phyloP scores from a whole-genome alignment of 2,888 invertebrate species.

The Ferrisia virgata region DNA sequence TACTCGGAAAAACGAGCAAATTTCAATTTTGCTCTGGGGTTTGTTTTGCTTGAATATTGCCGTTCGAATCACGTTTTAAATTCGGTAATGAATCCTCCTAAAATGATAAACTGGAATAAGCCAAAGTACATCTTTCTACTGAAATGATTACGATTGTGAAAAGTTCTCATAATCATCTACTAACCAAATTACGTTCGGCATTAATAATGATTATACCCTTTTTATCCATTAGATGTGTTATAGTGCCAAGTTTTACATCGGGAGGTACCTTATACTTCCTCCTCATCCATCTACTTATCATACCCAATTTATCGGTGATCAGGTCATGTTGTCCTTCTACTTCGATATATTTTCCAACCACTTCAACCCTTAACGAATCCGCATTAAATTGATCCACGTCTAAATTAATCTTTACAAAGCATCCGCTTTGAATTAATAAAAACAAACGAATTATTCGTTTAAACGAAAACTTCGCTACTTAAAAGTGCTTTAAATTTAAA shows the following conservation, averaged over 20 bases:
- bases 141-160: not conserved
- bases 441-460: not conserved
- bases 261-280: conserved; percentile 29
- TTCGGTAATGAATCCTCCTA: not conserved
- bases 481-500: not conserved
- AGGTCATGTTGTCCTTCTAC: not conserved
- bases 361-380: not conserved
- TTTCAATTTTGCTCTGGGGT: no score
- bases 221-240: not conserved
- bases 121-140: no score
- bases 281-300: conserved; percentile 17
- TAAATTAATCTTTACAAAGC: not conserved
- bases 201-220: not conserved
- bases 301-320: not conserved
- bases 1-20: no score
- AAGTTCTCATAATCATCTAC: not conserved
- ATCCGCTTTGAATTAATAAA: conserved; percentile 11
- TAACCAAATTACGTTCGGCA: conserved; percentile 11
- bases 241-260: not conserved
- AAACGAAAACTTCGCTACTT: not conserved
- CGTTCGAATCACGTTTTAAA: not conserved
- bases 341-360: not conserved
- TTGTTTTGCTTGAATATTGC: no score
- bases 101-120: no score
- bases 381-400: conserved; percentile 16